phyloP scores from a whole-genome alignment of 2,888 invertebrate genomes.

The Erebia ligea region DNA sequence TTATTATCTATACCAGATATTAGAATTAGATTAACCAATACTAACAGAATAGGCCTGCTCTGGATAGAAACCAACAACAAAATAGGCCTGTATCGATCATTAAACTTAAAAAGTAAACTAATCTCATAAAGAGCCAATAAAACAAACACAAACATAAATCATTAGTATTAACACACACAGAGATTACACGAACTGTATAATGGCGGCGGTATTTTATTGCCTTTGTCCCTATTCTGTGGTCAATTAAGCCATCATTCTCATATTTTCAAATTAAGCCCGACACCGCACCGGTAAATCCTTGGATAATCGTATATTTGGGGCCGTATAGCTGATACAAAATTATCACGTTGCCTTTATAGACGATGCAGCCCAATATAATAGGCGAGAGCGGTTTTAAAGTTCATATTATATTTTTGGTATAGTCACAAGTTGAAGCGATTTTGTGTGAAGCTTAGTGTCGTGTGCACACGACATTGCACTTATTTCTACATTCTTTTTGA shows the following conservation, averaged over 20 bases:
- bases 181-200: constrained; percentile 31
- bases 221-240: constrained; percentile 52
- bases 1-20: no score
- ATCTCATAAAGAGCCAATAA: constrained; percentile 3
- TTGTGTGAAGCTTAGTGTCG: constrained; percentile 1
- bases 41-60: no score
- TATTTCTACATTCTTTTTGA: no score
- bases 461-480: no score
- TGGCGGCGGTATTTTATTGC: constrained; percentile 36
- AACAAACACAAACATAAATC: constrained; percentile 23
- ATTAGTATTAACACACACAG: constrained; percentile 20
- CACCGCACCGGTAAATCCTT: constrained; percentile 65
- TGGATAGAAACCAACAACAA: no score
- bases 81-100: background rate
- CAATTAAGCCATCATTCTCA: constrained; percentile 70
- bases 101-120: background rate
- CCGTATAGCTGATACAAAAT: constrained; percentile 55
- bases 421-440: constrained; percentile 22
- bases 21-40: no score
- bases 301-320: constrained; percentile 69
- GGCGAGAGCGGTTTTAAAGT: constrained; percentile 24
- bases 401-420: background rate
- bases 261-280: constrained; percentile 76
- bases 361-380: constrained; percentile 36
- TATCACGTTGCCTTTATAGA: constrained; percentile 49